Conservation (phyloP, 2,888 invertebrate genomes). For the Athripsodes cinereus region DNA sequence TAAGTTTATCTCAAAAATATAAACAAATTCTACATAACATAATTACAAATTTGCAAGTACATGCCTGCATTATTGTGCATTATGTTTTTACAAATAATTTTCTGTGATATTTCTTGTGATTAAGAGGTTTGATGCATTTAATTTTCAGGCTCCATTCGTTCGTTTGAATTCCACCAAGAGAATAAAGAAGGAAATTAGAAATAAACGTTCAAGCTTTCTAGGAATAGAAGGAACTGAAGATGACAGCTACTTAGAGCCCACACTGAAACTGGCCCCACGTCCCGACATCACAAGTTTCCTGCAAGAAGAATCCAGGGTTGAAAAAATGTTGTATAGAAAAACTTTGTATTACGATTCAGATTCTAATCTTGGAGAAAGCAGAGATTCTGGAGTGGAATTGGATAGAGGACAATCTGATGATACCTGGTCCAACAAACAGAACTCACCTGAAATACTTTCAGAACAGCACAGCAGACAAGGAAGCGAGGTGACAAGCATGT, state of each 20-base stretch:
- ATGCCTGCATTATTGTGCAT: too few relatives aligned
- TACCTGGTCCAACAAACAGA: slow-evolving; percentile 52
- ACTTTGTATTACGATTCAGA: slow-evolving; percentile 65
- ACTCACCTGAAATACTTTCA: slow-evolving; percentile 44
- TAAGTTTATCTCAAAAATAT: slow-evolving; percentile 32
- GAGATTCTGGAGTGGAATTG: slow-evolving; percentile 74
- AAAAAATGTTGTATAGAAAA: slow-evolving; percentile 69
- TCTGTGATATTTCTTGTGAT: too few relatives aligned
- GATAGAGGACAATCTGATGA: slow-evolving; percentile 54
- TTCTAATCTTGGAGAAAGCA: slow-evolving; percentile 57
- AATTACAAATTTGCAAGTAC: neutral
- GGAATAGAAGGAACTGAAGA: slow-evolving; percentile 72
- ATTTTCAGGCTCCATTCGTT: slow-evolving; percentile 55
- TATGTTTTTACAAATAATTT: too few relatives aligned
- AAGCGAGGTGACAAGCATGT: slow-evolving; percentile 60
- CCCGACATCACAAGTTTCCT: slow-evolving; percentile 76
- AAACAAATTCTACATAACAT: neutral
- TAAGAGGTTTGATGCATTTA: too few relatives aligned
- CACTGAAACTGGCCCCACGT: slow-evolving; percentile 62
- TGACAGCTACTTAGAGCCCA: slow-evolving; percentile 62
- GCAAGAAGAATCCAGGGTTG: slow-evolving; percentile 73
- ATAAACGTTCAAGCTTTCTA: slow-evolving; percentile 78
- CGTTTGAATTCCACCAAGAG: slow-evolving; percentile 77
- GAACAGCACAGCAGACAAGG: slow-evolving; percentile 74
- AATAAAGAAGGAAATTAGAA: slow-evolving; percentile 78